Evolutionary conservation across 2,888 invertebrate genomes (phyloP), one percentile per base, ranked within the genome.

Genomic region (Athalia rosae): DNA sequence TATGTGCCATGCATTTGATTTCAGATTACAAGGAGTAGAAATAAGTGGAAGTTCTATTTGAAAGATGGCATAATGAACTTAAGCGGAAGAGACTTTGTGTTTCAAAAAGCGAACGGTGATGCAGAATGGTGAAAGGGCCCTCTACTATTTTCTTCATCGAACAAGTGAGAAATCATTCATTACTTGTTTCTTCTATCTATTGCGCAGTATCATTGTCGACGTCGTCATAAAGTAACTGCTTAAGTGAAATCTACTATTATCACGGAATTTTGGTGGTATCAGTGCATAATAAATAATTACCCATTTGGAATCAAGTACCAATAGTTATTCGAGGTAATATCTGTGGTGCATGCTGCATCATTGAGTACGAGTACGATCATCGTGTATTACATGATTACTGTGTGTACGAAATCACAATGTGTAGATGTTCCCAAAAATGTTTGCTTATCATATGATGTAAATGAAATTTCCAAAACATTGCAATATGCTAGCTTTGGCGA

Each of bases 1-100:
- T 62, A 43, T 62, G n/a, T 77, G 11, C 15, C 48, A 4, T 48
- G 61, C 71, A 48, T 77, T 80, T 66, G 69, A 79, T 79, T 91
- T 15, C 89, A 97, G 96, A 98, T 99, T 80, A 98, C 98, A 81
- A 94, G 99, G 90, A 98, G 97, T 90, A 95, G 99, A 87, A 99
- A 98, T 91, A 98, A 98, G 91, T 99, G 99, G 99, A 99, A 99
- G 92, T 99, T 99, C 90, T 97, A 98, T 90, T 92, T 99, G 81
- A 99, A 99, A 92, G 99, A 99, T 91, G 99, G 99, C 79, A 99
- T 99, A 81, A 99, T 99, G 99, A 99, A 98, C 92, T 94, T 99
- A 87, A 95, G 95, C 83, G 99, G 99, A 64, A 97, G 97, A 91
- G 99, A 99, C 92, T 99, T 95, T 92, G 98, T 99, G 87, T 99